Base-by-base conservation (phyloP, 2,113 vertebrate genomes). In the Bubo bubo region DNA sequence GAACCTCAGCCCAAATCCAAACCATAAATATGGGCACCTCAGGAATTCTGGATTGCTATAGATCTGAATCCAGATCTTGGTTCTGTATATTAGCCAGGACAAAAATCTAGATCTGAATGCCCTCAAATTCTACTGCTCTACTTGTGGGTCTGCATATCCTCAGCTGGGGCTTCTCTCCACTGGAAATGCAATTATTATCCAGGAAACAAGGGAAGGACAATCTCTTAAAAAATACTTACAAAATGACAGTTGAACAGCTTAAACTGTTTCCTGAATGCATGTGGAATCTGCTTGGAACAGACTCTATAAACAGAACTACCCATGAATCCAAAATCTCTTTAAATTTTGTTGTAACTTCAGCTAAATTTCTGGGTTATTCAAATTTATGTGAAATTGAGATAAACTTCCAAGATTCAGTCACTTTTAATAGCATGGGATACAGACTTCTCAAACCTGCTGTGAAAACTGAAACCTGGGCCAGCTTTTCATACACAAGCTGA, bases 371-470 rank as follows among this genome's bases (percentile, higher is more conserved):
- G 50, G 15, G 59, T 91, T 95, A 96, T 96, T 96, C 77, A 94
- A 95, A 97, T 96, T 68, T 63, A 90, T 86, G 87, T 91, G 94
- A 94, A 85, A 95, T 82, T 56, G 84, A 93, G 81, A 91, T 90
- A 91, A 93, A 95, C 58, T 92, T 96, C 84, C 84, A 96, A 91
- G 93, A 95, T 97, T 94, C 84, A 87, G 62, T 93, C 94, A 96
- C 80, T 95, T 97, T 93, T 94, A 97, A 94, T 95, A 97, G 93
- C 62, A 80, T 63, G 89, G 84, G 77, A 91, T 95, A 90, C 89
- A 95, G 81, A 87, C 89, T 95, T 95, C 67, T 90, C 89, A 95
- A 96, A 93, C 73, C 70, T 97, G 77, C 94, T 94, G 86, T 77
- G 81, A 95, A 94, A 93, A 67, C 89, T 91, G 81, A 95, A 96